Percentiles rank a stretch among this genome's conserved stretches.
These are phyloP conservation scores for Nemapogon koenigi DNA, from an alignment of 2,888 invertebrate genomes.

Conservation along the genomic window DNA sequence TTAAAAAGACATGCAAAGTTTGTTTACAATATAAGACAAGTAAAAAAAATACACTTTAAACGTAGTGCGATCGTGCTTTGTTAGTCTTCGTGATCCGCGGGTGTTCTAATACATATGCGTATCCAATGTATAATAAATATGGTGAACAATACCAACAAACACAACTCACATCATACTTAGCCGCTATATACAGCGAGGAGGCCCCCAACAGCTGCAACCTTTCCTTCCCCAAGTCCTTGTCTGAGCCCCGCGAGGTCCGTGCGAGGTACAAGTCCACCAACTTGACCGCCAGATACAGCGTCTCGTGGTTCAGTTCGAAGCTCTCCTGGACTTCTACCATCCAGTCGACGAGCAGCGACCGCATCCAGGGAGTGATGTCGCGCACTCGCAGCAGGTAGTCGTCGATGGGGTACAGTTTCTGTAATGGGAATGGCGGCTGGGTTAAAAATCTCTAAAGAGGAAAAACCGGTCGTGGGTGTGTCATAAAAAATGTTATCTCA, in stretches of 20 bases:
- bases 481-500: too few species aligned
- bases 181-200: slow-evolving; percentile 89
- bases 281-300: slow-evolving; percentile 95
- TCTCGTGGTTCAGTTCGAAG: slow-evolving; percentile 98
- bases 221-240: slow-evolving; percentile 71
- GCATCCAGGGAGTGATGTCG: slow-evolving; percentile 85
- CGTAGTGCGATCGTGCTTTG: too few species aligned
- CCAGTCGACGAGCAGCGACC: slow-evolving; percentile 96
- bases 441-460: too few species aligned
- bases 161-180: slow-evolving; percentile 94
- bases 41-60: too few species aligned
- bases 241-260: slow-evolving; percentile 39
- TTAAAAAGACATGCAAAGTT: too few species aligned
- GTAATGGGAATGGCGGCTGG: slow-evolving; percentile 27
- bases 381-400: slow-evolving; percentile 85
- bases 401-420: slow-evolving; percentile 72
- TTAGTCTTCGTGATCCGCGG: too few species aligned
- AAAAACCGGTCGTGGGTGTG: too few species aligned
- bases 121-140: too few species aligned
- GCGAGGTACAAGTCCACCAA: slow-evolving; percentile 89
- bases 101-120: too few species aligned
- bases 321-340: slow-evolving; percentile 98
- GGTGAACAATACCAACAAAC: slow-evolving; percentile 7
- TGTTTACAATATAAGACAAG: too few species aligned
- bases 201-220: slow-evolving; percentile 91